Evolutionary conservation across 2,113 vertebrate species (phyloP), one percentile per base, ranked within the genome.

Genomic region (Grammatotria lemairii): DNA sequence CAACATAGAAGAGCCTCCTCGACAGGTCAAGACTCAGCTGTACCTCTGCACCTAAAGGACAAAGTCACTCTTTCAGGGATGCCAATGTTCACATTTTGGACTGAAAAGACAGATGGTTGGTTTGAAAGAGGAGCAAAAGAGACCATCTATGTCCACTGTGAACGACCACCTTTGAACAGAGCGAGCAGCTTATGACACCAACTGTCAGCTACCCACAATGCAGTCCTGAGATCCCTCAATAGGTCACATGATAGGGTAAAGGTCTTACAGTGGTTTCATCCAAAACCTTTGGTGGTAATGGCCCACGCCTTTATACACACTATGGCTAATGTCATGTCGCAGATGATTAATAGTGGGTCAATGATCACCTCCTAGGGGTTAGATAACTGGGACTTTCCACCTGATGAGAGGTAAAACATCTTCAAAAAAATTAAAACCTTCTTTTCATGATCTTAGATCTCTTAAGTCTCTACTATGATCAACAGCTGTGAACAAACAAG

Each of bases 1-100:
- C 0, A 8, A 57, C 23, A 26, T 57, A 57, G 0, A 57, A 0
- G 54, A 57, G 23, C 23, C 54, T 0, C 53, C 4, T 0, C 6
- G 2, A 55, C 21, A 10, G 49, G 17, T 0, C 49, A 51, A 51
- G 49, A 55, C 4, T 23, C 10, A 54, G 3, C n/a, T 23, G 53
- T 23, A 23, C 53, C 1, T 54, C 53, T 54, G 53, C 53, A 7
- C 9, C n/a, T 7, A 54, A 12, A 54, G 49, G 3, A 51, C 0
- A 54, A 54, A n/a, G 53, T 54, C 53, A 54, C n/a, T 54, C 9
- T 21, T 54, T 54, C 9, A n/a, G n/a, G 51, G n/a, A 21, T 54
- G n/a, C n/a, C 51, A 21, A 6, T 54, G 51, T 21, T 21, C 51
- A 54, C 2, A 54, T 21, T 54, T 54, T 54, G n/a, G n/a, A 21